Conservation (phyloP, 2,888 invertebrate genomes). For the Drosophila subquinaria region DNA sequence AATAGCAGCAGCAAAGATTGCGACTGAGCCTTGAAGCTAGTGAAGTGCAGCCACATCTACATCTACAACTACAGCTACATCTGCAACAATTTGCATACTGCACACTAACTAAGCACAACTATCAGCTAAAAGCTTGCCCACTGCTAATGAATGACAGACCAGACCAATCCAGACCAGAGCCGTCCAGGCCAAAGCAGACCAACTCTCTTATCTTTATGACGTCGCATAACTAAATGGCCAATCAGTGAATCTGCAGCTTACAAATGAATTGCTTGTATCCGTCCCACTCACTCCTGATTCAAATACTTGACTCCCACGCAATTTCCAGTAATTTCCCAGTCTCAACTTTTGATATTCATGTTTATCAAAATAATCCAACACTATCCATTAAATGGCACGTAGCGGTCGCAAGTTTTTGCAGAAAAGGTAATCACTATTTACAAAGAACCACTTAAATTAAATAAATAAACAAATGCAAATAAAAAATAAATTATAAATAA, state of each 20-base stretch:
- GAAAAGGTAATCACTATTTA: not conserved
- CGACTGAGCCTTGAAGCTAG: conserved; percentile 40
- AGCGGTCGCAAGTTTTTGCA: not conserved
- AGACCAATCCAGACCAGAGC: conserved; percentile 8
- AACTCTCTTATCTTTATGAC: conserved; percentile 65
- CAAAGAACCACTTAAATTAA: not conserved
- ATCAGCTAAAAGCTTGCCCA: conserved; percentile 51
- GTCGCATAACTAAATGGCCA: conserved; percentile 73
- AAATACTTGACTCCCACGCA: not conserved
- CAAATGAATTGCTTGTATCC: conserved; percentile 50
- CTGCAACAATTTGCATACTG: conserved; percentile 62
- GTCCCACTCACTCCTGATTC: not conserved
- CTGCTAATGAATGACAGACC: conserved; percentile 62
- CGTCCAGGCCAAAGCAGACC: conserved; percentile 10
- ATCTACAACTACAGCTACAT: conserved; percentile 14
- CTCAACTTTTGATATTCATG: conserved; percentile 8
- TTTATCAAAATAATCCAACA: conserved; percentile 15
- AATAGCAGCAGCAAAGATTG: conserved; percentile 35
- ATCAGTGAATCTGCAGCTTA: conserved; percentile 62
- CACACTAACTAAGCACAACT: conserved; percentile 65
- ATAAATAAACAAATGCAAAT: no score
- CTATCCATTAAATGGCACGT: not conserved
- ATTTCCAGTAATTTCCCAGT: not conserved
- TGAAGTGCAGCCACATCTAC: conserved; percentile 18
- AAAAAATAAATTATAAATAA: no score